Base-by-base conservation (phyloP, 2,888 invertebrate genomes). In the Tenthredo mesomela region DNA sequence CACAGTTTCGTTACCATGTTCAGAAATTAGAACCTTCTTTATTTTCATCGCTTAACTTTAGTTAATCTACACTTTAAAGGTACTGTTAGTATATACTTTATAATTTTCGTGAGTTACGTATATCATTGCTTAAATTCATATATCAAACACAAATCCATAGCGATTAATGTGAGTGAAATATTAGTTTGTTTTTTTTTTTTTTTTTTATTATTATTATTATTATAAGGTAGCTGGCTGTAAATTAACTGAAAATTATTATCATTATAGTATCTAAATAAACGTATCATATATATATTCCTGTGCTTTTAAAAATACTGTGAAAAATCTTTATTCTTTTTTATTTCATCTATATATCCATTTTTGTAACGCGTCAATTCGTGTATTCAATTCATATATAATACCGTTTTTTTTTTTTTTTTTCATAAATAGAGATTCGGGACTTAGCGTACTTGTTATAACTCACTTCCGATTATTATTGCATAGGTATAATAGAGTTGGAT, bases 11-110 rank as follows among this genome's bases (percentile, higher is more conserved):
- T 54, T 54, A 43, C 33, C 77, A 80, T 40, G 3, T 61, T 61
- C 21, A 21, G 29, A 50, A 77, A 77, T 9, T 50, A 33, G 21
- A 5, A 77, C 25, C 77, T 54, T 77, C 6, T n/a, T 25, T 50
- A 54, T 50, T 50, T 77, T 43, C 12, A 80, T 40, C 61, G 10
- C 40, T 78, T 58, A 25, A 40, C 40, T 80, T 40, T 80, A 25
- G 15, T 61, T 58, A 61, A 15, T 37, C 61, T 3, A 40, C 40
- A 40, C 80, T 80, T 80, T 61, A n/a, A 80, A 80, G 80, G 80
- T 25, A 80, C 21, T 80, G 80, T 80, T 80, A 61, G 80, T 58
- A 21, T 80, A 54, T 80, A 58, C 37, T 37, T 58, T 1, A 25
- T 61, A 15, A 77, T 54, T 75, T 47, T 0, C 21, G 47, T 25